Evolutionary conservation across 2,797 vertebrate species (phyloP).

Genomic region (Xiphorhynchus erythropygius): DNA sequence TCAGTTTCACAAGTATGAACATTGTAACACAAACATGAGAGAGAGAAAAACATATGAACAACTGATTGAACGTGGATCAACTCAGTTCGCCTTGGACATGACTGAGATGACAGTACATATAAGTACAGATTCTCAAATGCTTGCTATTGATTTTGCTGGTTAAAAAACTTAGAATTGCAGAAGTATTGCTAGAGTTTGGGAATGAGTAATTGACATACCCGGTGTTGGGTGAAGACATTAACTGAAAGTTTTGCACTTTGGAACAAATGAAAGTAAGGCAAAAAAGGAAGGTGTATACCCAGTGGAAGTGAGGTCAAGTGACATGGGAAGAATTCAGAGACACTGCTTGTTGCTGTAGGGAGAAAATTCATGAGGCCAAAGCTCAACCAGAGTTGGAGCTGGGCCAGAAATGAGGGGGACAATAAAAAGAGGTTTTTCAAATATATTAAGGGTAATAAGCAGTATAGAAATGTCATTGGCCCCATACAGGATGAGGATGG

Average conservation of each 20-base stretch:
- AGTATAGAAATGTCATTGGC: too few species aligned
- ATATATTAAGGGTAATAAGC: too few species aligned
- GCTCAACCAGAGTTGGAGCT: too few species aligned
- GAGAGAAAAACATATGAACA: background rate
- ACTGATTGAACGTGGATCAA: background rate
- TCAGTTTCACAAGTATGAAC: background rate
- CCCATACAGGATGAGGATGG: too few species aligned
- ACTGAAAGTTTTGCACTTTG: background rate
- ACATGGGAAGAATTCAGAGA: background rate
- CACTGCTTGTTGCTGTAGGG: too few species aligned
- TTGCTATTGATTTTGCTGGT: background rate
- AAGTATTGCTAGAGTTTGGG: background rate
- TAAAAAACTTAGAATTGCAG: background rate
- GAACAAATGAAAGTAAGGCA: background rate
- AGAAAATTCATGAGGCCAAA: too few species aligned
- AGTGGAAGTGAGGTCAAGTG: background rate
- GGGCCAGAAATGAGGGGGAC: too few species aligned
- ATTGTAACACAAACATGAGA: background rate
- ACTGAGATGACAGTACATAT: background rate
- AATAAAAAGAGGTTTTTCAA: too few species aligned
- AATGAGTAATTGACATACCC: background rate
- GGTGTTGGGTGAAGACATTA: background rate
- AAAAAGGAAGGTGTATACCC: background rate
- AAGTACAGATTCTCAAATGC: background rate
- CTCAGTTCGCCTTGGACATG: background rate